Conservation (phyloP, 2,888 invertebrate species). For the Nycteola revayana region DNA sequence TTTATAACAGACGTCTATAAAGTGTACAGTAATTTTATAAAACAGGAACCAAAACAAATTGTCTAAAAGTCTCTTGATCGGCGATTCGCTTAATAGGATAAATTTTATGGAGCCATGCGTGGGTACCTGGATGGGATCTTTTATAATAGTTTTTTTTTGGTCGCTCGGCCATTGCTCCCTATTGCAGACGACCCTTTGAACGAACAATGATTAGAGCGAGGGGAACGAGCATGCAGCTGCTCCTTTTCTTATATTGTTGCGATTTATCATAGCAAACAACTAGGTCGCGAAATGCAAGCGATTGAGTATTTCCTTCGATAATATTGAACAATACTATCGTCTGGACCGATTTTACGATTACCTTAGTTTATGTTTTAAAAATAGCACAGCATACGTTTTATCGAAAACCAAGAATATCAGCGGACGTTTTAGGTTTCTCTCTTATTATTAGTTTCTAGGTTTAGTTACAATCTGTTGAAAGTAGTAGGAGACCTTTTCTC, state of each 20-base stretch:
- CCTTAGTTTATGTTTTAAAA: not conserved
- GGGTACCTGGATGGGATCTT: conserved; percentile 68
- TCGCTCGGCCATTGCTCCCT: conserved; percentile 66
- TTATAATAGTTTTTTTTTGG: conserved; percentile 57
- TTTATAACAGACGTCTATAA: no score
- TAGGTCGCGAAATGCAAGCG: conserved; percentile 53
- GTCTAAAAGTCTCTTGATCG: not conserved
- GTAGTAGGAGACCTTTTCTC: conserved; percentile 46
- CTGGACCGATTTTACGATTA: not conserved
- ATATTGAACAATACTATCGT: not conserved
- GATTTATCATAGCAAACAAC: conserved; percentile 46
- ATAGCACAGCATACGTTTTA: no score
- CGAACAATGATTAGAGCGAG: conserved; percentile 73
- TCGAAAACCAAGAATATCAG: no score
- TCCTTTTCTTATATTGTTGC: conserved; percentile 66
- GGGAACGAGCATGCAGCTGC: conserved; percentile 76
- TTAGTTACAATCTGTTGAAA: conserved; percentile 39
- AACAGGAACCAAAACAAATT: not conserved
- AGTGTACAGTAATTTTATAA: no score
- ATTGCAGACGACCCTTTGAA: conserved; percentile 71
- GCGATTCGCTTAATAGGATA: conserved; percentile 8
- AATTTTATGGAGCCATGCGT: conserved; percentile 33
- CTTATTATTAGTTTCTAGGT: conserved; percentile 14
- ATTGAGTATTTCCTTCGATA: conserved; percentile 29
- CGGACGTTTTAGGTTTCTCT: not conserved